These are phyloP conservation scores for Macrostomum cliftonense DNA, from an alignment of 2,888 invertebrate species.

Conservation along the genomic window DNA sequence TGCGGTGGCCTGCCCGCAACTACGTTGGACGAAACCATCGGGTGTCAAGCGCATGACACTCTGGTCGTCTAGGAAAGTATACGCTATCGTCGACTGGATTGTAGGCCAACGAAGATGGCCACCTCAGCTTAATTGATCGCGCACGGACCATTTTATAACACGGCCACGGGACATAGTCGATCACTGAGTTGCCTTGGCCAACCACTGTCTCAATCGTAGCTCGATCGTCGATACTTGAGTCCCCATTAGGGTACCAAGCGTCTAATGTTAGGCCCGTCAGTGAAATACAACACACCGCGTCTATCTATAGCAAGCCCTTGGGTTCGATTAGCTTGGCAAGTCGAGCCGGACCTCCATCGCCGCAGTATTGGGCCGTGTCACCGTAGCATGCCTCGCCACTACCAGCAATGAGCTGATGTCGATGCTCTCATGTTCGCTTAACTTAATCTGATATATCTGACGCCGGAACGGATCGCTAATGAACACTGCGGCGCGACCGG, in stretches of 20 bases:
- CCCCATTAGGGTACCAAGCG: slow-evolving; percentile 48
- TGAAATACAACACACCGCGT: slow-evolving; percentile 83
- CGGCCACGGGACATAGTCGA: slow-evolving; percentile 70
- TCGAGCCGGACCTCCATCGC: slow-evolving; percentile 75
- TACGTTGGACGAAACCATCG: slow-evolving; percentile 83
- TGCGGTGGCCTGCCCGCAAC: slow-evolving; percentile 44
- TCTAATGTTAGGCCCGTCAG: slow-evolving; percentile 86
- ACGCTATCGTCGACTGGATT: slow-evolving; percentile 3
- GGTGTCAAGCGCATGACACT: slow-evolving; percentile 44
- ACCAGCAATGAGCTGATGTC: slow-evolving; percentile 49
- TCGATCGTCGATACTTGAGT: neutral
- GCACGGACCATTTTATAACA: slow-evolving; percentile 48
- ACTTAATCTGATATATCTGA: neutral
- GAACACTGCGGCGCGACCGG: no score
- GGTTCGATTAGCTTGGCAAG: slow-evolving; percentile 74
- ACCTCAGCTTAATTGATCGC: neutral
- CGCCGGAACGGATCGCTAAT: neutral
- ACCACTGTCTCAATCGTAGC: neutral
- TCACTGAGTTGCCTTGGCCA: neutral
- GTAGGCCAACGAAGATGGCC: slow-evolving; percentile 2
- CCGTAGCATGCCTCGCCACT: slow-evolving; percentile 66
- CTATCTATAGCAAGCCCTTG: slow-evolving; percentile 75
- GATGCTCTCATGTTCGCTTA: neutral
- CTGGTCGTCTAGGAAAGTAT: slow-evolving; percentile 1
- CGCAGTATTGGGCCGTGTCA: slow-evolving; percentile 54